phyloP scores from a whole-genome alignment of 2,113 vertebrate genomes.

The Anser cygnoides region DNA sequence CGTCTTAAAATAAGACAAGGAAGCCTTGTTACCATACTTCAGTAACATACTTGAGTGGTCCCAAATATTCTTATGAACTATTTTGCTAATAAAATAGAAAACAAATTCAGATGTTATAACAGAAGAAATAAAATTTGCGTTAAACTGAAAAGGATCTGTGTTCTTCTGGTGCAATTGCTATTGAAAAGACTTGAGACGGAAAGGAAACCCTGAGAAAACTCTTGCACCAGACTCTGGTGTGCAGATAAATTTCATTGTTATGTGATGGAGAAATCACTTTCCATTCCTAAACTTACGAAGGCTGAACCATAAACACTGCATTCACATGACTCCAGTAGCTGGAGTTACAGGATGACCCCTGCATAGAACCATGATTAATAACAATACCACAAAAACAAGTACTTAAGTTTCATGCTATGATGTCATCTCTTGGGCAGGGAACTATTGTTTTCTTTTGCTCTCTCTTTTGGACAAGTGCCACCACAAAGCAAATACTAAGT shows the following conservation, averaged over 20 bases:
- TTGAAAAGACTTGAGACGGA: neutral
- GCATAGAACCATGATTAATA: constrained; percentile 24
- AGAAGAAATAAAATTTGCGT: neutral
- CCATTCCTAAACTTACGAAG: neutral
- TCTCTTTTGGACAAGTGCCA: neutral
- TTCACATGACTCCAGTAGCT: constrained; percentile 25
- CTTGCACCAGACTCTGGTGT: neutral
- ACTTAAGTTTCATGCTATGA: constrained; percentile 15
- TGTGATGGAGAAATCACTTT: neutral
- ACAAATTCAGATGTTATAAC: neutral
- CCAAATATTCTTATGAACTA: neutral
- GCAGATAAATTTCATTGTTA: neutral
- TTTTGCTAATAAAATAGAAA: neutral
- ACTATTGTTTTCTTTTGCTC: constrained; percentile 37
- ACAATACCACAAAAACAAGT: constrained; percentile 31
- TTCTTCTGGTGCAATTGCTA: neutral
- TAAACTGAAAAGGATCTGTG: neutral
- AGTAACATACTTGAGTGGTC: neutral
- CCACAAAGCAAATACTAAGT: constrained; percentile 5
- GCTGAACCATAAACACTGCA: neutral
- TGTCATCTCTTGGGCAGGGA: constrained; percentile 11
- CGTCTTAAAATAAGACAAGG: neutral
- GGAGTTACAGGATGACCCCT: constrained; percentile 32
- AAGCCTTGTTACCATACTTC: neutral
- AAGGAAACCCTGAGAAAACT: neutral